Evolutionary conservation across 2,888 invertebrate genomes (phyloP).

Genomic region (Ctena decussata): DNA sequence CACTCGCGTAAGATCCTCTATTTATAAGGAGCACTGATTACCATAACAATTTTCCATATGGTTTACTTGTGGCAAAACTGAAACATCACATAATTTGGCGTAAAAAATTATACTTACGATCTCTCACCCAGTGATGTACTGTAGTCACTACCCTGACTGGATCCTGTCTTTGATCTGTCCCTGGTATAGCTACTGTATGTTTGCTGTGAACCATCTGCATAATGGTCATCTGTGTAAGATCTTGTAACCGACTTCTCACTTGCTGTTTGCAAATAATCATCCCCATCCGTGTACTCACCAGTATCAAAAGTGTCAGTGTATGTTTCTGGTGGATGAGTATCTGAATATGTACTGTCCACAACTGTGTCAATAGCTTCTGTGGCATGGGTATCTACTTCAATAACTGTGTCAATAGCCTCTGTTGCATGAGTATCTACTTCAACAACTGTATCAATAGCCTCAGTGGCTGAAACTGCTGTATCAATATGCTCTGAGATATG

Average conservation of each 20-base stretch:
- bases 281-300: conserved; percentile 30
- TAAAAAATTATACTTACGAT: background rate
- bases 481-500: conserved; percentile 38
- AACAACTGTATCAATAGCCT: conserved; percentile 44
- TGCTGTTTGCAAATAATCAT: background rate
- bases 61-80: too few relatives aligned
- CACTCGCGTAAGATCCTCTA: too few relatives aligned
- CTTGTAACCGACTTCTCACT: background rate
- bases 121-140: background rate
- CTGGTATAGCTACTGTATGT: background rate
- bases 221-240: background rate
- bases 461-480: conserved; percentile 33
- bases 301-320: conserved; percentile 64
- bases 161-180: background rate
- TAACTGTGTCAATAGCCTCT: conserved; percentile 22
- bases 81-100: too few relatives aligned
- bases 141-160: background rate
- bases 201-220: background rate
- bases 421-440: conserved; percentile 38
- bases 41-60: too few relatives aligned
- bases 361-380: background rate
- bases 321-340: conserved; percentile 49
- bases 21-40: too few relatives aligned
- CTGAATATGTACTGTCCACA: conserved; percentile 24
- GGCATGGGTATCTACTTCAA: conserved; percentile 3